Base-by-base conservation (phyloP, 2,797 vertebrate species). In the Uromys caudimaculatus region DNA sequence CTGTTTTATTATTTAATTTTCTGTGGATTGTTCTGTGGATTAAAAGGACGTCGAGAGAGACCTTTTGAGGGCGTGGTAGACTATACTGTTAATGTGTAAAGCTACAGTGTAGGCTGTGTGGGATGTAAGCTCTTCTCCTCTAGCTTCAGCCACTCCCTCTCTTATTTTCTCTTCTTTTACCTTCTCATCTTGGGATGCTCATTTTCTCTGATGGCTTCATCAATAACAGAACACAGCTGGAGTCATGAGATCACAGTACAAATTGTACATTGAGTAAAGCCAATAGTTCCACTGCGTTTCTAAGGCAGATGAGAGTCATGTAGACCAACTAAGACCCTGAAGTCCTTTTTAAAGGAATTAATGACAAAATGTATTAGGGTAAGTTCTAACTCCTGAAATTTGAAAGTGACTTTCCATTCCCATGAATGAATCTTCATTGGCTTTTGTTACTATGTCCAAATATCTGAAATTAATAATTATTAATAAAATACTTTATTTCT, bases 141-240 rank as follows among this genome's bases (percentile, higher is more conserved):
- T 32, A 23, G 47, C 16, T 67, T 83, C 77, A 47, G 50, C 9
- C 17, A 32, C 64, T 50, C 64, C 29, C 76, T 29, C 52, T 81
- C 77, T 79, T 93, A 82, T 93, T 93, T 75, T 87, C 6, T 90
- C 27, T 73, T 76, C 58, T n/a, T 96, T 88, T 81, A 38, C 79
- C 41, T 93, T 75, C 29, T 91, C 47, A 54, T 41, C 23, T 71
- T 93, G 41, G 82, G 6, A 29, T 89, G 62, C 67, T 93, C n/a
- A 38, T 96, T 47, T 89, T 14, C 29, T 91, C 56, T 91, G 83
- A 79, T 38, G 73, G 27, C 4, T 90, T 35, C 38, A 35, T 78
- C n/a, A 89, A 54, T 88, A 96, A 88, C 79, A 95, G 19, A 95
- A 96, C 56, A 91, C 7, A 79, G 44, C 14, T 10, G 16, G 2